These are phyloP conservation scores for Hyposoter didymator DNA, from an alignment of 2,888 invertebrate genomes.

Conservation along the genomic window DNA sequence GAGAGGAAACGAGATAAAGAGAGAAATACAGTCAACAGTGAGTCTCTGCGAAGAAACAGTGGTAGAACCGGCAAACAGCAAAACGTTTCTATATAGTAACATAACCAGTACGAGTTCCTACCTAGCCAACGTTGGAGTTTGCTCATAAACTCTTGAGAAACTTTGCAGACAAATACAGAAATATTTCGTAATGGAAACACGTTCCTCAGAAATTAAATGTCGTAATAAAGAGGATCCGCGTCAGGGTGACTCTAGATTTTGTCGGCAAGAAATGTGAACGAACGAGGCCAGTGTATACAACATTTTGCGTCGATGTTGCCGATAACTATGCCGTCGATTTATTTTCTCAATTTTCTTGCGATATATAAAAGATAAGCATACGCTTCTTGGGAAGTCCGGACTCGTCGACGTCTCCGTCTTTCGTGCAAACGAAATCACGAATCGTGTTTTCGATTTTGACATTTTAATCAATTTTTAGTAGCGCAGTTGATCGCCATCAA, in stretches of 20 bases:
- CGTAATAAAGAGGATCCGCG: constrained; percentile 75
- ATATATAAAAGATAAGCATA: no score
- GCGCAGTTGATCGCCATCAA: no score
- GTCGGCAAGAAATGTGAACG: constrained; percentile 49
- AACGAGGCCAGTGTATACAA: constrained; percentile 45
- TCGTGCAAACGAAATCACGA: no score
- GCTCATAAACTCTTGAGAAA: constrained; percentile 81
- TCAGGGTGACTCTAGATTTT: constrained; percentile 64
- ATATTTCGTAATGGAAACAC: constrained; percentile 82
- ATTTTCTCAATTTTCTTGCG: not conserved
- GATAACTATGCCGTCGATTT: constrained; percentile 39
- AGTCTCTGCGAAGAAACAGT: constrained; percentile 66
- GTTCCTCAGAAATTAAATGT: constrained; percentile 81
- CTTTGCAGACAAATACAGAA: constrained; percentile 82
- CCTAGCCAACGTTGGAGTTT: constrained; percentile 78
- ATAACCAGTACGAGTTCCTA: constrained; percentile 66
- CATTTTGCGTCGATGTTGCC: constrained; percentile 28
- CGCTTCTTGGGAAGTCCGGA: no score
- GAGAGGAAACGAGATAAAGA: constrained; percentile 39
- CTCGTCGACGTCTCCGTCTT: no score
- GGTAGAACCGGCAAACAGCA: constrained; percentile 76
- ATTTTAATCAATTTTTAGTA: no score
- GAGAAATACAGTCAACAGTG: constrained; percentile 71
- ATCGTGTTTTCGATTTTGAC: no score
- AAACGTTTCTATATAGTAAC: constrained; percentile 50